Evolutionary conservation across 2,888 invertebrate species (phyloP).

Genomic region (Bruchidius siliquastri): DNA sequence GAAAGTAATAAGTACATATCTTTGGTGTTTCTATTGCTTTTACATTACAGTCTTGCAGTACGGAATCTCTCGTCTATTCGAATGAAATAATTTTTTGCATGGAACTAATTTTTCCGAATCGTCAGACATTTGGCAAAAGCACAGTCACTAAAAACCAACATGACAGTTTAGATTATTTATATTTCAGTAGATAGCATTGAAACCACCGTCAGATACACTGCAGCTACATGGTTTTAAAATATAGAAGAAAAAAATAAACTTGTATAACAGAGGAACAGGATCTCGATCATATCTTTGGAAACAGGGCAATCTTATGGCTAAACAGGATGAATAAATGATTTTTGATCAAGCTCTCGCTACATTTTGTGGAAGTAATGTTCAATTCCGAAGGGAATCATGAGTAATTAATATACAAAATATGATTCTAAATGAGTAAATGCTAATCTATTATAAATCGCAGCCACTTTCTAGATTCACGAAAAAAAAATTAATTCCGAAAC

Average conservation of each 20-base stretch:
- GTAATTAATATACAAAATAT: slow-evolving; percentile 1
- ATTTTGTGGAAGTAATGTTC: too few species aligned
- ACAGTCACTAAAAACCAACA: not conserved
- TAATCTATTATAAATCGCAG: slow-evolving; percentile 14
- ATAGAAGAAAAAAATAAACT: not conserved
- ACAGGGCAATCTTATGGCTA: too few species aligned
- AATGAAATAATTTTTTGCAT: not conserved
- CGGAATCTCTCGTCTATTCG: too few species aligned
- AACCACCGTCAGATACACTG: not conserved
- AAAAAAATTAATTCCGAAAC: not conserved
- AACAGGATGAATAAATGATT: too few species aligned
- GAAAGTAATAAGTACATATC: slow-evolving; percentile 27
- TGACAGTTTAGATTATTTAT: not conserved
- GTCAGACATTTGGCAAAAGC: not conserved
- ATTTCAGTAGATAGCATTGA: not conserved
- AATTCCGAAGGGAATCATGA: too few species aligned
- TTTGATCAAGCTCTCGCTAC: too few species aligned
- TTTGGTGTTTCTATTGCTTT: slow-evolving; percentile 35
- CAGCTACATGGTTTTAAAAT: not conserved
- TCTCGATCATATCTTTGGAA: not conserved
- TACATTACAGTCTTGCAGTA: slow-evolving; percentile 1
- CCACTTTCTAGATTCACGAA: slow-evolving; percentile 19
- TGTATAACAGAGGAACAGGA: not conserved
- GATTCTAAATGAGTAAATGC: not conserved
- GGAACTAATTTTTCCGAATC: not conserved